Conservation (phyloP, 2,888 invertebrate genomes). For the Drosophila prostipennis region DNA sequence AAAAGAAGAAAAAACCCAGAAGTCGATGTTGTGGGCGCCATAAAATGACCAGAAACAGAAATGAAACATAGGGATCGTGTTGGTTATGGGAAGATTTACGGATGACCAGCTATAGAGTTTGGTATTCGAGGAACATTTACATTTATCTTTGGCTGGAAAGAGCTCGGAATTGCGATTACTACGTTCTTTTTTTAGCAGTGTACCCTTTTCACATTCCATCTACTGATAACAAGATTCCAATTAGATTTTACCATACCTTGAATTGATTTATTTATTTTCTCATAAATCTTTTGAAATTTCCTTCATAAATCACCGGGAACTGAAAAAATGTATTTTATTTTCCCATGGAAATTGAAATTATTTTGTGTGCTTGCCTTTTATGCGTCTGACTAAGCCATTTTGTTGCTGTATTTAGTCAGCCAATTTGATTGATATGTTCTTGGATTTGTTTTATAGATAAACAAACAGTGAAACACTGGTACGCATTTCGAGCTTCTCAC, state of each 20-base stretch:
- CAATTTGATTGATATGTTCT: constrained; percentile 35
- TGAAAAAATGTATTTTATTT: not conserved
- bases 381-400: constrained; percentile 13
- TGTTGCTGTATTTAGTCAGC: constrained; percentile 19
- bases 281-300: not conserved
- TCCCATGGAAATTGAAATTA: not conserved
- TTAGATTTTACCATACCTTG: not conserved
- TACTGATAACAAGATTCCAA: too few relatives aligned
- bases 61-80: constrained; percentile 16
- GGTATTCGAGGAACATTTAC: too few relatives aligned
- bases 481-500: not conserved
- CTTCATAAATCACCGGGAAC: not conserved
- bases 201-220: not conserved
- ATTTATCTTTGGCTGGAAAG: too few relatives aligned
- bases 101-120: not conserved
- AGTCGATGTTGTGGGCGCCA: constrained; percentile 37
- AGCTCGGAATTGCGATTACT: too few relatives aligned
- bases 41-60: constrained; percentile 49
- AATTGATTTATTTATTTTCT: not conserved
- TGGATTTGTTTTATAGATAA: constrained; percentile 36
- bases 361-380: not conserved
- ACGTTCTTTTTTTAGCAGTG: too few relatives aligned
- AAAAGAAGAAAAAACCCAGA: constrained; percentile 18
- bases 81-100: constrained; percentile 8
- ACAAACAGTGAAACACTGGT: constrained; percentile 27